Conservation (phyloP, 35 echinoderm and acorn worm species). For the Heliocidaris erythrogramma region DNA sequence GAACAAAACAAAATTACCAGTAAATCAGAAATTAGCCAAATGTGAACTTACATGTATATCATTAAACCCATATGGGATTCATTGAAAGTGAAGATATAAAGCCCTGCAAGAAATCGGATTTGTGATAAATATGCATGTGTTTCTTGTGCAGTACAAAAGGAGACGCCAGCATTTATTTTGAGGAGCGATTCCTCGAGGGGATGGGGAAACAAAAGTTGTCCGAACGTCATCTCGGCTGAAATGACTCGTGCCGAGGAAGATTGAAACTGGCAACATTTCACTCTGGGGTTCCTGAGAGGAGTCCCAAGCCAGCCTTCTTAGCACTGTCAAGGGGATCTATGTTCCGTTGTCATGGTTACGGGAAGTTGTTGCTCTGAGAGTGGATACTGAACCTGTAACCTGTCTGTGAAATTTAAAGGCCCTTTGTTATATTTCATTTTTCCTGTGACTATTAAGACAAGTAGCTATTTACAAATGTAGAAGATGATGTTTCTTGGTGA, state of each 20-base stretch:
- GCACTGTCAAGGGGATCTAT: not conserved
- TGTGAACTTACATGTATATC: not conserved
- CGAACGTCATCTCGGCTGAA: not conserved
- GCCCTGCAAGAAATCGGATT: not conserved
- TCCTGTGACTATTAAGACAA: not conserved
- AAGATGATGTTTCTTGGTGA: not conserved
- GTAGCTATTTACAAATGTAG: no score
- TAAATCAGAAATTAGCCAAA: not conserved
- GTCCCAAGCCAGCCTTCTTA: constrained; percentile 14
- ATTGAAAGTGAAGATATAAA: not conserved
- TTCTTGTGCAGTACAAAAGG: not conserved
- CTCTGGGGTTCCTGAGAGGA: not conserved
- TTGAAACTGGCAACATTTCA: constrained; percentile 3
- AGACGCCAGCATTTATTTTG: not conserved
- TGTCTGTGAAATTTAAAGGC: not conserved
- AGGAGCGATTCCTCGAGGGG: not conserved
- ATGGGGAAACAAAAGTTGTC: not conserved
- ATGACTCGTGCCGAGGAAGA: not conserved
- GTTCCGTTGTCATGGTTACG: not conserved
- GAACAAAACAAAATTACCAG: not conserved
- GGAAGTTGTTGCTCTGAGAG: not conserved
- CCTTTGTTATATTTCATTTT: not conserved
- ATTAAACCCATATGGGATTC: not conserved
- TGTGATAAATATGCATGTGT: not conserved
- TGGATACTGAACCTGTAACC: not conserved